Conservation (phyloP, 2,113 vertebrate genomes). For the Pterocles gutturalis region DNA sequence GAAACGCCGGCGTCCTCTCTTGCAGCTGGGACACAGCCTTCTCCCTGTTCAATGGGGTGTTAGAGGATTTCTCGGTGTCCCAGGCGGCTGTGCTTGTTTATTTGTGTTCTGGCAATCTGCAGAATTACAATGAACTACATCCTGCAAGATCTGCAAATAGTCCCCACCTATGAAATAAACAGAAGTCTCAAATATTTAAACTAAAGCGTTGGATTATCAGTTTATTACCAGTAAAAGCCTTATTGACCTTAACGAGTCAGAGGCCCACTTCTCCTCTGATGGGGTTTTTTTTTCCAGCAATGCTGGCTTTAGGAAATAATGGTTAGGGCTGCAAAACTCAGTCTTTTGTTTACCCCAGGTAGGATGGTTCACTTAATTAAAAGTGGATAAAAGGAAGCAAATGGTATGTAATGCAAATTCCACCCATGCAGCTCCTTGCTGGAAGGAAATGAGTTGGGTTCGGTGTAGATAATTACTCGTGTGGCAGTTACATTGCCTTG, state of each 20-base stretch:
- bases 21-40: neutral
- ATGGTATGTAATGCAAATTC: constrained; percentile 33
- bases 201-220: neutral
- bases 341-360: constrained; percentile 23
- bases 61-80: neutral
- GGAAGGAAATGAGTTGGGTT: neutral
- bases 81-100: constrained; percentile 15
- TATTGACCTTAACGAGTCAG: neutral
- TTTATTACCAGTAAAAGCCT: constrained; percentile 9
- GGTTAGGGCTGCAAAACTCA: neutral
- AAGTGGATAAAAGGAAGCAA: constrained; percentile 38
- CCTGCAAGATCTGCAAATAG: constrained; percentile 54
- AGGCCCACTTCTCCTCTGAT: neutral
- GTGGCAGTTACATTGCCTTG: neutral
- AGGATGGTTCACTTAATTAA: constrained; percentile 23
- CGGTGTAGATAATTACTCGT: neutral
- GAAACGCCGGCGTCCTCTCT: neutral
- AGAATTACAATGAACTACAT: constrained; percentile 26
- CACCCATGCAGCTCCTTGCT: neutral
- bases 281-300: neutral
- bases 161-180: constrained; percentile 61
- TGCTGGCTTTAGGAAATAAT: neutral
- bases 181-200: constrained; percentile 68
- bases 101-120: constrained; percentile 4
- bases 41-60: neutral